These are phyloP conservation scores for Meandrusa payeni DNA, from an alignment of 2,888 invertebrate genomes.

Conservation along the genomic window DNA sequence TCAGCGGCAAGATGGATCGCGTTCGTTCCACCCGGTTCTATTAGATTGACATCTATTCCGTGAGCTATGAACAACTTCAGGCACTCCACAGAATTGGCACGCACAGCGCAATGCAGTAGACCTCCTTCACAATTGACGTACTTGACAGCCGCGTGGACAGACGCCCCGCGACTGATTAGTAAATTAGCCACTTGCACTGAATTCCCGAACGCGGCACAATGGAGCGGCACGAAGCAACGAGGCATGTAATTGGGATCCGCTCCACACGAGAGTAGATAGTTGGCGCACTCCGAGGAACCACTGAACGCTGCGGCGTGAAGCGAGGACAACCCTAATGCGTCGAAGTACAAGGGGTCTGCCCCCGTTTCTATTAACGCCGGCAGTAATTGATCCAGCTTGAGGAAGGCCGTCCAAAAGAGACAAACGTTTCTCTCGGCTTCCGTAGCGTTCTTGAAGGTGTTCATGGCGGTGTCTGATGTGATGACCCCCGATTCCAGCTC, in stretches of 20 bases:
- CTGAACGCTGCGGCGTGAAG: slow-evolving; percentile 89
- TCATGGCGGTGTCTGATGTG: slow-evolving; percentile 76
- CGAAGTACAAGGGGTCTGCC: slow-evolving; percentile 85
- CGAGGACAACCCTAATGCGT: slow-evolving; percentile 87
- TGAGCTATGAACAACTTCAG: slow-evolving; percentile 87
- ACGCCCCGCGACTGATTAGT: slow-evolving; percentile 86
- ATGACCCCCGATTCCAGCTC: slow-evolving; percentile 87
- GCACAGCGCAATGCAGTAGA: slow-evolving; percentile 91
- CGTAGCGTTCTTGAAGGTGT: slow-evolving; percentile 78
- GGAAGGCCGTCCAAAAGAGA: slow-evolving; percentile 87
- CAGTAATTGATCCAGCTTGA: slow-evolving; percentile 85
- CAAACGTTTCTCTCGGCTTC: slow-evolving; percentile 86
- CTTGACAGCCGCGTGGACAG: slow-evolving; percentile 84
- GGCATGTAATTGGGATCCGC: slow-evolving; percentile 85
- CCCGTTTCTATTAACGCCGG: slow-evolving; percentile 83
- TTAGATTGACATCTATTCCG: slow-evolving; percentile 88
- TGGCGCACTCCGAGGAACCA: slow-evolving; percentile 86
- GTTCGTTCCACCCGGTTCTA: slow-evolving; percentile 88
- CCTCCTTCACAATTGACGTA: slow-evolving; percentile 86
- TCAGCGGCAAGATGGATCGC: slow-evolving; percentile 91
- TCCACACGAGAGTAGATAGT: slow-evolving; percentile 84
- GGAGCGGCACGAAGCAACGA: slow-evolving; percentile 90
- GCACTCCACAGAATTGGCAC: slow-evolving; percentile 91
- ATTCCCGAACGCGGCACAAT: slow-evolving; percentile 94
- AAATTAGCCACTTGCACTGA: slow-evolving; percentile 89